Conservation (phyloP, 2,797 vertebrate genomes). For the Zalophus californianus region DNA sequence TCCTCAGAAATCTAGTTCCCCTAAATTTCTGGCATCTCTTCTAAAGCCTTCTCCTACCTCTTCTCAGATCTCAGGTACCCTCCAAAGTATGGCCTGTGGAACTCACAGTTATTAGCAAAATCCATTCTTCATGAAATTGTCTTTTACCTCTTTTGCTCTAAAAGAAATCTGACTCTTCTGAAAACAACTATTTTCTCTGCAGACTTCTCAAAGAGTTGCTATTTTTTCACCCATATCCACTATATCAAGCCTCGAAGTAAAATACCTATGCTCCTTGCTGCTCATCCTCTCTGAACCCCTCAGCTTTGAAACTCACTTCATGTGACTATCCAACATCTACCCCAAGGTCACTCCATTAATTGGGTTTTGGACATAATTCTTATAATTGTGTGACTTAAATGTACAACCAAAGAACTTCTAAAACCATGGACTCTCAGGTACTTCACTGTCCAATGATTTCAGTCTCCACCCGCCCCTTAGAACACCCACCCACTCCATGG, state of each 20-base stretch:
- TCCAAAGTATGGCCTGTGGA: not conserved
- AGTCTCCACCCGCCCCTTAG: not conserved
- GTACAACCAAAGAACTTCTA: not conserved
- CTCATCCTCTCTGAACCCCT: not conserved
- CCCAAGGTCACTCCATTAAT: not conserved
- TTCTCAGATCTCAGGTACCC: not conserved
- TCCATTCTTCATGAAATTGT: not conserved
- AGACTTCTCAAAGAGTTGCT: not conserved
- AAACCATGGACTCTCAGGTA: not conserved
- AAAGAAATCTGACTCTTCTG: not conserved
- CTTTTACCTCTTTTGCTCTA: not conserved
- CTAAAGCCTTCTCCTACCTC: not conserved
- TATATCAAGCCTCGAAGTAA: not conserved
- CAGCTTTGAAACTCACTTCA: not conserved
- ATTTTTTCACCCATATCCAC: not conserved
- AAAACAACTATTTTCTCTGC: not conserved
- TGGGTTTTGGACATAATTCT: constrained; percentile 9
- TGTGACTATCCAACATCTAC: not conserved
- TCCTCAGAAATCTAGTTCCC: not conserved
- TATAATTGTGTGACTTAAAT: not conserved
- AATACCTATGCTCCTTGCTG: not conserved
- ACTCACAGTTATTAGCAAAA: not conserved
- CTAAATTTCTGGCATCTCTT: not conserved
- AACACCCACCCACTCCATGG: not conserved
- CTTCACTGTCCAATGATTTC: not conserved